These are phyloP conservation scores for Diadumene lineata DNA, from an alignment of 92 coral and sea anemone genomes.

Conservation along the genomic window DNA sequence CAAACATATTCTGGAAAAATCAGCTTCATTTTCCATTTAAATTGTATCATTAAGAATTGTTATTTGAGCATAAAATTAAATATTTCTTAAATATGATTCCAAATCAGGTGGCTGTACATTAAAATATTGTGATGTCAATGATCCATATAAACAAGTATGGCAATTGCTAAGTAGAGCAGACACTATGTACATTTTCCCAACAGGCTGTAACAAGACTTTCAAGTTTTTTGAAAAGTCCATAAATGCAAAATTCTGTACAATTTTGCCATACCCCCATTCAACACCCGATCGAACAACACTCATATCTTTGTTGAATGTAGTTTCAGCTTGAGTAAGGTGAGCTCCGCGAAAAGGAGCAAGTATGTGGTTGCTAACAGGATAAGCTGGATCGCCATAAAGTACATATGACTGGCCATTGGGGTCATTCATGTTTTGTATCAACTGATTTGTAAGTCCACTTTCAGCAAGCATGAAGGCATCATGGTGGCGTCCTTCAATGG, in stretches of 20 bases:
- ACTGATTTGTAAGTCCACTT: slow-evolving; percentile 42
- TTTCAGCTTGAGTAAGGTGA: slow-evolving; percentile 20
- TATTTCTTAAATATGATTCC: too few species aligned
- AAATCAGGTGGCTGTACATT: too few species aligned
- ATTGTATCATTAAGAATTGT: too few species aligned
- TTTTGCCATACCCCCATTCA: too few species aligned
- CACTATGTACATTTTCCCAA: slow-evolving; percentile 43
- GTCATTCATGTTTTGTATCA: slow-evolving; percentile 3
- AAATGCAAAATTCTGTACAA: too few species aligned
- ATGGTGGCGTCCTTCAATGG: slow-evolving; percentile 55
- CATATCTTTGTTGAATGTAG: slow-evolving; percentile 49
- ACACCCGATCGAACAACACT: slow-evolving; percentile 46
- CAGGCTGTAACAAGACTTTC: slow-evolving; percentile 48
- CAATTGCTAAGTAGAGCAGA: slow-evolving; percentile 35
- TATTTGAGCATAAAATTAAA: too few species aligned
- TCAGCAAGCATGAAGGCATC: slow-evolving; percentile 60
- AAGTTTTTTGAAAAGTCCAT: too few species aligned
- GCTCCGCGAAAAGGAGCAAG: slow-evolving; percentile 60
- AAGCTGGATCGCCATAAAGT: slow-evolving; percentile 58
- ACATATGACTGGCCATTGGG: slow-evolving; percentile 59
- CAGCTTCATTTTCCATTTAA: too few species aligned
- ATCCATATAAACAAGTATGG: slow-evolving; percentile 45
- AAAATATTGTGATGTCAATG: slow-evolving; percentile 16
- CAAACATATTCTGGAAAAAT: too few species aligned
- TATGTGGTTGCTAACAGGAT: slow-evolving; percentile 52